These are phyloP conservation scores for Limnephilus rhombicus DNA, from an alignment of 2,888 invertebrate genomes.

Conservation along the genomic window DNA sequence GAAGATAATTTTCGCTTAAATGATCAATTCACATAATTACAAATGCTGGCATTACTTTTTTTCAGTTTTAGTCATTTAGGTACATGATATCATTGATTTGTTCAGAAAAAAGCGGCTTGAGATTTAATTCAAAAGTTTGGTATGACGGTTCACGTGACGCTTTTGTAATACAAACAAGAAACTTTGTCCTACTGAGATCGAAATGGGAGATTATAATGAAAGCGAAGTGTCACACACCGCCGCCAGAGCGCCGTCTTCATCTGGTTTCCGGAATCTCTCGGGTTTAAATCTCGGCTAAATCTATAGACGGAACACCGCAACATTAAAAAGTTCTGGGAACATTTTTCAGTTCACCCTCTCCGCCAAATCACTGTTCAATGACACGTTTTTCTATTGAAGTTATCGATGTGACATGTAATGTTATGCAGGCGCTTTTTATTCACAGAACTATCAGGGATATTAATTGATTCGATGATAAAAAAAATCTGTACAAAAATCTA, in stretches of 20 bases:
- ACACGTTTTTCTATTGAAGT: not conserved
- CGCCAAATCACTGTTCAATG: not conserved
- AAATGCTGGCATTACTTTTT: no score
- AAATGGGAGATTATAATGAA: conserved; percentile 23
- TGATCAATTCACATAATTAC: no score
- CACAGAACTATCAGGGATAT: no score
- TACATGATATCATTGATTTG: not conserved
- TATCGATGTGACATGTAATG: not conserved
- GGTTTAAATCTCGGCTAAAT: conserved; percentile 48
- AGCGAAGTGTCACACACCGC: conserved; percentile 24
- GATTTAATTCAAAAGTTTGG: not conserved
- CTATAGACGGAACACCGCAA: conserved; percentile 49
- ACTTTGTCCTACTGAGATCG: not conserved
- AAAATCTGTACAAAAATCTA: no score
- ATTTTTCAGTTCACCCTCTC: conserved; percentile 50
- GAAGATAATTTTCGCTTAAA: no score
- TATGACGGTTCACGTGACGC: not conserved
- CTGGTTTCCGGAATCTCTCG: conserved; percentile 25
- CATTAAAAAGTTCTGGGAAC: conserved; percentile 60
- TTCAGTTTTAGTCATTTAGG: no score
- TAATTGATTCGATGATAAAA: no score
- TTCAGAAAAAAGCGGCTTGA: not conserved
- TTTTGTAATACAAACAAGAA: not conserved
- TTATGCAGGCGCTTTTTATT: not conserved
- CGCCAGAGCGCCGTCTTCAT: conserved; percentile 18